Base-by-base conservation (phyloP, 2,888 invertebrate species). In the Baronia brevicornis region DNA sequence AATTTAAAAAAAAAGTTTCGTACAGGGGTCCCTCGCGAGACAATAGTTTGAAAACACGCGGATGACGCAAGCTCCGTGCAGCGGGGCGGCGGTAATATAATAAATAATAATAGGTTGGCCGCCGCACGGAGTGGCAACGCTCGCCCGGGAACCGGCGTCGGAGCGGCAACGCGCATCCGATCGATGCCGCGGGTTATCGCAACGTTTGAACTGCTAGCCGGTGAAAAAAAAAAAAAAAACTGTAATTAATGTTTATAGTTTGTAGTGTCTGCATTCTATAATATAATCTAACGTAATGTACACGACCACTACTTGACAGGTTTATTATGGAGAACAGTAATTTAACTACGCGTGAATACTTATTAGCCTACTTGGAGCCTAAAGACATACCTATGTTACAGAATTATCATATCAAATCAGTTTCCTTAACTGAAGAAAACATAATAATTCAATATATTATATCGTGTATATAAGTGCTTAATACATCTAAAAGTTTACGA, bases 161-260 rank as follows among this genome's bases (percentile, higher is more conserved):
- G 39, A 26, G 32, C 31, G 44, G 43, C 45, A 43, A 41, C 43
- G 32, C 41, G 39, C 28, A n/a, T n/a, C 15, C 40, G 45, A 51
- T 52, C 50, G 48, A 48, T 48, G 42, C 31, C 27, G 35, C 33
- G n/a, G n/a, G 33, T 14, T 33, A 27, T 38, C 36, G 26, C 21
- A 5, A 5, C 7, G 29, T 22, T 8, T n/a, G n/a, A n/a, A n/a
- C n/a, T n/a, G n/a, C n/a, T n/a, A n/a, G n/a, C n/a, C n/a, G n/a
- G n/a, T n/a, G n/a, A n/a, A n/a, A n/a, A n/a, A 11, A n/a, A 17
- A 10, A 6, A 9, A 27, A 27, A 33, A 27, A 15, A 5, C 7
- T 11, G 12, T 28, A 19, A 28, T 25, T 25, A 25, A 25, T 5
- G 5, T 13, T 24, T 13, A 13, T 13, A n/a, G 13, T 18, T 10